A percentile compares a stretch with the other conserved stretches of the same genome.
These are phyloP conservation scores for Zele albiditarsus DNA, from an alignment of 2,888 invertebrate genomes.

Conservation along the genomic window DNA sequence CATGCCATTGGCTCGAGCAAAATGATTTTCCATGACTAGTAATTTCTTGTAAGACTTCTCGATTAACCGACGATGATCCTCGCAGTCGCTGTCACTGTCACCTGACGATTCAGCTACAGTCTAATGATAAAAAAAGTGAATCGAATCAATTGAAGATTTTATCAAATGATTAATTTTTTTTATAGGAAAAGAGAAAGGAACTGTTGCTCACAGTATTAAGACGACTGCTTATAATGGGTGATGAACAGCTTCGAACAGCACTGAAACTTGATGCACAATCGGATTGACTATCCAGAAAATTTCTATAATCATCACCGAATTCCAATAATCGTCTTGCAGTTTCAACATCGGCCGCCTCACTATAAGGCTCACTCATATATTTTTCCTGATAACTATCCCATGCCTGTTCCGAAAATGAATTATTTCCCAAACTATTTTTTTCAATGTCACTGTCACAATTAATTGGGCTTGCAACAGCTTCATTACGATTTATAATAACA, in stretches of 20 bases:
- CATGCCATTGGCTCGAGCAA: constrained; percentile 69
- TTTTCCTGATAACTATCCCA: constrained; percentile 98
- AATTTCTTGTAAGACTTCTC: constrained; percentile 79
- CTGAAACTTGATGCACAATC: constrained; percentile 89
- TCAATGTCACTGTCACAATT: constrained; percentile 78
- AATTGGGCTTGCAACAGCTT: constrained; percentile 53
- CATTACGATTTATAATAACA: constrained; percentile 58
- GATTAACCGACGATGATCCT: constrained; percentile 79
- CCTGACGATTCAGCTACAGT: constrained; percentile 63
- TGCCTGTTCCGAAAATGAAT: constrained; percentile 91
- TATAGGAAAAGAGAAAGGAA: constrained; percentile 8
- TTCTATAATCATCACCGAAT: constrained; percentile 93
- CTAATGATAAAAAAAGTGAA: constrained; percentile 51
- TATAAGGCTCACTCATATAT: constrained; percentile 92
- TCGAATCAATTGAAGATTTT: constrained; percentile 30
- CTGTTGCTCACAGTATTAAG: constrained; percentile 66
- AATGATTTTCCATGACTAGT: constrained; percentile 76
- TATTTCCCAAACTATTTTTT: constrained; percentile 76
- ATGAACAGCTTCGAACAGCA: constrained; percentile 75
- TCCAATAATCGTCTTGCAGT: constrained; percentile 87
- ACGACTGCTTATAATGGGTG: constrained; percentile 68
- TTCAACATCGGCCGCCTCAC: constrained; percentile 90
- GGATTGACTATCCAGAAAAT: constrained; percentile 91
- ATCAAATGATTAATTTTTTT: background rate
- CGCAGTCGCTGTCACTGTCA: constrained; percentile 80